Percentiles rank a stretch among this genome's conserved stretches.
phyloP scores from a whole-genome alignment of 2,113 vertebrate genomes.

The Phasianus colchicus region DNA sequence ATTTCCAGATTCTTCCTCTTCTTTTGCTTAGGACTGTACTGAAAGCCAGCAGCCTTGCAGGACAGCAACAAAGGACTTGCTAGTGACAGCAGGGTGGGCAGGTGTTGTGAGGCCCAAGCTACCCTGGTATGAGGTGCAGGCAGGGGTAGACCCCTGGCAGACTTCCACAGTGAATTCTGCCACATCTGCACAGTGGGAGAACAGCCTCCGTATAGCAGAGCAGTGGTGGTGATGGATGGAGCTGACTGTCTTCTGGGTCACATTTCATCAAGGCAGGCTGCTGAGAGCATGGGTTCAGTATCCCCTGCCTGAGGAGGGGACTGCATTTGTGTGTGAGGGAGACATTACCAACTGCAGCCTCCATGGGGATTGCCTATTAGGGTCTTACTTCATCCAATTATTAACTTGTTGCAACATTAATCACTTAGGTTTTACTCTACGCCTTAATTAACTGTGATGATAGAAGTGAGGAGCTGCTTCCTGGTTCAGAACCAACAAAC shows the following conservation, averaged over 20 bases:
- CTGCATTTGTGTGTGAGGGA: neutral
- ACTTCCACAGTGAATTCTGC: neutral
- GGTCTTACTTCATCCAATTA: neutral
- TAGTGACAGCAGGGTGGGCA: rapidly evolving
- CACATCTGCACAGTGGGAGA: neutral
- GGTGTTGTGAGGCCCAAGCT: rapidly evolving
- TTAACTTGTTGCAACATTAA: neutral
- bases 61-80: neutral
- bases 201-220: neutral
- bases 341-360: neutral
- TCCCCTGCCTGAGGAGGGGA: rapidly evolving
- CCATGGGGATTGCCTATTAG: neutral
- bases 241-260: neutral
- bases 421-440: neutral
- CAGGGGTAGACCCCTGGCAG: rapidly evolving
- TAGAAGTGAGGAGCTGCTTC: neutral
- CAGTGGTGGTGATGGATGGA: neutral
- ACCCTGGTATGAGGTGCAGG: rapidly evolving
- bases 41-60: neutral
- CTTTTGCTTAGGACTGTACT: neutral
- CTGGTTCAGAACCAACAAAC: neutral
- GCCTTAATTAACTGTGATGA: neutral
- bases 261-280: neutral
- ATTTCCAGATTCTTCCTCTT: neutral
- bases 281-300: neutral